A percentile compares a stretch with the other conserved stretches of the same genome.
Evolutionary conservation across 2,113 vertebrate species (phyloP).

Genomic region (Plecturocebus donacophilus): DNA sequence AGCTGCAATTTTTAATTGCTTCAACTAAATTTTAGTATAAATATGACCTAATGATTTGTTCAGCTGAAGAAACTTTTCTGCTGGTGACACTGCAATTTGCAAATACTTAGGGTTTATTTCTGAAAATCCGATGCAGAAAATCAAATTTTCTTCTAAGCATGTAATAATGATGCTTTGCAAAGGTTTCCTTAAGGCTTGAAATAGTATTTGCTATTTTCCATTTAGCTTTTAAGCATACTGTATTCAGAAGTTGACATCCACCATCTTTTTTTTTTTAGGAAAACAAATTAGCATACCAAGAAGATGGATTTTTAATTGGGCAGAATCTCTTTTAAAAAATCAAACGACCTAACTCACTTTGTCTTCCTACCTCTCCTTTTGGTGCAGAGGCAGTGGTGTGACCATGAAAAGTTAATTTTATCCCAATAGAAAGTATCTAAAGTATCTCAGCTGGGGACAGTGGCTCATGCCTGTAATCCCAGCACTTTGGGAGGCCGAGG

Average conservation of each 20-base stretch:
- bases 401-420: neutral
- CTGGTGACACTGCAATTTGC: conserved; percentile 67
- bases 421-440: neutral
- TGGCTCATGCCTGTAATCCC: too few relatives aligned
- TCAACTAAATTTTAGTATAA: conserved; percentile 48
- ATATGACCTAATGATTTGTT: conserved; percentile 50
- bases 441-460: too few relatives aligned
- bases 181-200: conserved; percentile 30
- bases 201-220: neutral
- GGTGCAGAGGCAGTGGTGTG: neutral
- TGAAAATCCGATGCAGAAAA: conserved; percentile 58
- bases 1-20: conserved; percentile 45
- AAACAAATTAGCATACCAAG: neutral
- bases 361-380: neutral
- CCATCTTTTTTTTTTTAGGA: neutral
- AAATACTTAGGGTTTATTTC: conserved; percentile 32
- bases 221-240: conserved; percentile 67
- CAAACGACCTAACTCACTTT: neutral
- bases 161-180: conserved; percentile 49
- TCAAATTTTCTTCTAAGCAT: conserved; percentile 56
- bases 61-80: conserved; percentile 61
- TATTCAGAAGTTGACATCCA: conserved; percentile 71
- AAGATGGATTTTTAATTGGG: neutral
- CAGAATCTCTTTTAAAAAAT: neutral
- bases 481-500: too few relatives aligned